These are phyloP conservation scores for Epicampocera succincta DNA, from an alignment of 2,888 invertebrate species.

Conservation along the genomic window DNA sequence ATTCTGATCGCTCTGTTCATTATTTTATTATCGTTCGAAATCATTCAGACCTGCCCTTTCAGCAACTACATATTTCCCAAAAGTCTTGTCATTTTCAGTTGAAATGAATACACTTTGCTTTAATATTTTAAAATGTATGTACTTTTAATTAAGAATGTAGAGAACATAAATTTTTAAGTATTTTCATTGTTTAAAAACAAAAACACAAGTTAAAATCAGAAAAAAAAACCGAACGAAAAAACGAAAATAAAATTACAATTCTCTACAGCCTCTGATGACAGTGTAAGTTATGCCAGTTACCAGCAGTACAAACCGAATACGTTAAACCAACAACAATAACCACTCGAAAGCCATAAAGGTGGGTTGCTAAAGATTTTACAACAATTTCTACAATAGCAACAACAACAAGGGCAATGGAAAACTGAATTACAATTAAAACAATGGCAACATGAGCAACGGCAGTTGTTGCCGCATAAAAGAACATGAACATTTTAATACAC, in stretches of 20 bases:
- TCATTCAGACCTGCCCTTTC: neutral
- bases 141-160: slow-evolving; percentile 53
- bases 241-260: slow-evolving; percentile 27
- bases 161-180: slow-evolving; percentile 48
- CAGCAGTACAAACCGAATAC: slow-evolving; percentile 42
- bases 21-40: slow-evolving; percentile 6
- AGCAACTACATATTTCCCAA: neutral
- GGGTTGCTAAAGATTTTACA: slow-evolving; percentile 59
- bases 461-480: slow-evolving; percentile 41
- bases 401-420: slow-evolving; percentile 18
- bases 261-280: slow-evolving; percentile 34
- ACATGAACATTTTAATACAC: slow-evolving; percentile 21
- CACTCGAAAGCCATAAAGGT: slow-evolving; percentile 64
- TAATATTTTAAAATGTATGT: slow-evolving; percentile 12
- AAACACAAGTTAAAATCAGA: slow-evolving; percentile 1
- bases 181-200: slow-evolving; percentile 36
- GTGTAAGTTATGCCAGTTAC: slow-evolving; percentile 34
- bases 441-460: slow-evolving; percentile 36
- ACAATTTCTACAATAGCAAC: slow-evolving; percentile 34
- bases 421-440: slow-evolving; percentile 49
- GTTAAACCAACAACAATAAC: slow-evolving; percentile 53
- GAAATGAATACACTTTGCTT: slow-evolving; percentile 12
- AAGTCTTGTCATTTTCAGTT: neutral
- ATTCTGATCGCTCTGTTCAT: neutral
- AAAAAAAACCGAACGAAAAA: neutral